Evolutionary conservation across 2,113 vertebrate species (phyloP).

Genomic region (Oenanthe melanoleuca): DNA sequence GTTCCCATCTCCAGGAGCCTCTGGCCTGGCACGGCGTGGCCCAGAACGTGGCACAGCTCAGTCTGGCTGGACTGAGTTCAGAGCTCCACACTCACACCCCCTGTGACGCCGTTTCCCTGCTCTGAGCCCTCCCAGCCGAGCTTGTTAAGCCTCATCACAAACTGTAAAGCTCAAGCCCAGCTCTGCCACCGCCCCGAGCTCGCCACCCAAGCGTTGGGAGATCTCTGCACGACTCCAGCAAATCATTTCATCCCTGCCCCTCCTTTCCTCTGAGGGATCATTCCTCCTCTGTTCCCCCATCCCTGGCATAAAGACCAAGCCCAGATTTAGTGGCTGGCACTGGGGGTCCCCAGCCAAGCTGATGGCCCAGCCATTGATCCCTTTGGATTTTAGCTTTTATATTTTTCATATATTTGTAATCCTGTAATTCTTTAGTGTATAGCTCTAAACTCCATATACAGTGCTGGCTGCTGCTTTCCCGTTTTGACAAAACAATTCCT

Average conservation of each 20-base stretch:
- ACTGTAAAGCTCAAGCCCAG: slow-evolving; percentile 14
- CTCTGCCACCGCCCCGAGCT: neutral
- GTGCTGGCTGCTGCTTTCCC: no score
- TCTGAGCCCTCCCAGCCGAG: neutral
- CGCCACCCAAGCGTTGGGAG: neutral
- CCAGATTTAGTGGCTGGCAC: neutral
- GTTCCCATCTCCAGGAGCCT: neutral
- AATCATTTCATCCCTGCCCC: neutral
- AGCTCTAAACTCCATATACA: neutral
- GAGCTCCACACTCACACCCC: neutral
- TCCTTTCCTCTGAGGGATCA: neutral
- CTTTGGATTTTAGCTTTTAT: neutral
- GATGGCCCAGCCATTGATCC: no score
- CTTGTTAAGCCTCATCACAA: slow-evolving; percentile 49
- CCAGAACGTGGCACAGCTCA: neutral
- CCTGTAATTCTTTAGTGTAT: neutral
- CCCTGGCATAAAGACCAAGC: neutral
- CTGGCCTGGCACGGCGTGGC: neutral
- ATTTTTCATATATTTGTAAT: neutral
- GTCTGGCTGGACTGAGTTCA: neutral
- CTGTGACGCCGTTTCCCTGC: neutral
- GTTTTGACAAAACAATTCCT: neutral
- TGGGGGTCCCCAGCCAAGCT: fast-evolving
- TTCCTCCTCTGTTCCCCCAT: neutral
- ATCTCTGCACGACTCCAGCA: neutral